Percentiles rank a stretch among this genome's conserved stretches.
Conservation (phyloP, 2,888 invertebrate species). For the Tuta absoluta region DNA sequence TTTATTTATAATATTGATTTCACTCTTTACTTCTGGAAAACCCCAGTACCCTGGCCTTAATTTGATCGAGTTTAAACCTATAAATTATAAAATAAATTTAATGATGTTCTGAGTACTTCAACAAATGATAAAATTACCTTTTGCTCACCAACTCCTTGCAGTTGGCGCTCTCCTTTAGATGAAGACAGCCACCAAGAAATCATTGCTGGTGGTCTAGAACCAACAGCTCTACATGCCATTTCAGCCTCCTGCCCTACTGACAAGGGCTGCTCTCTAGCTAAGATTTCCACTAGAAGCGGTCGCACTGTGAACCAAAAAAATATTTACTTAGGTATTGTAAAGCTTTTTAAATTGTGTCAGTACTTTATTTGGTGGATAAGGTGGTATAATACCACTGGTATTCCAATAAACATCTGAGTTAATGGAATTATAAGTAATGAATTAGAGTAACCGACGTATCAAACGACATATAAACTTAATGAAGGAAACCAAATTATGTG, state of each 20-base stretch:
- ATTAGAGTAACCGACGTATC: no score
- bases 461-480: not conserved
- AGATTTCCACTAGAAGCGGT: conserved; percentile 89
- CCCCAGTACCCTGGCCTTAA: no score
- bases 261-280: conserved; percentile 90
- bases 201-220: conserved; percentile 91
- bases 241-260: conserved; percentile 91
- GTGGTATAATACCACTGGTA: no score
- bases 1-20: no score
- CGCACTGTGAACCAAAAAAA: conserved; percentile 82
- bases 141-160: conserved; percentile 68
- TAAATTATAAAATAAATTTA: no score
- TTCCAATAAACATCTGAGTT: no score
- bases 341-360: no score
- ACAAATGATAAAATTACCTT: conserved; percentile 49
- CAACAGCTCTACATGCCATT: conserved; percentile 90
- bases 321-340: not conserved
- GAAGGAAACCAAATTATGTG: not conserved
- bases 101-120: not conserved
- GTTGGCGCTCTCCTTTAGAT: conserved; percentile 81
- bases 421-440: no score
- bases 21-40: no score
- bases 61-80: no score
- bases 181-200: conserved; percentile 90
- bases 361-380: no score